Conservation (phyloP, 2,113 vertebrate genomes). For the Sarotherodon lohbergeri region DNA sequence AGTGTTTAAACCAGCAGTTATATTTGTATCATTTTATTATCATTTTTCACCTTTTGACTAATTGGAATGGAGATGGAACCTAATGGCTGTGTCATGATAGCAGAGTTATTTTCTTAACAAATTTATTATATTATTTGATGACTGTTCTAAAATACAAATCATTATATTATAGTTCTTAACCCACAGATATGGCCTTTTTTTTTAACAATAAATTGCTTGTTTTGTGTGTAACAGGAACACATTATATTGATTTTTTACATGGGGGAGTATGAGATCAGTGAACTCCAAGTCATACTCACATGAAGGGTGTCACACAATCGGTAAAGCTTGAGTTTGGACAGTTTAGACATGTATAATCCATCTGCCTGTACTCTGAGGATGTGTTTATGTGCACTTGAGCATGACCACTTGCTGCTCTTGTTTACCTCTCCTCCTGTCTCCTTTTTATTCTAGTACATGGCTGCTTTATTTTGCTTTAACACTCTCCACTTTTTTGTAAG, state of each 20-base stretch:
- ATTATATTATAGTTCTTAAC: background rate
- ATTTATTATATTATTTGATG: background rate
- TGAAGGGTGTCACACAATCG: background rate
- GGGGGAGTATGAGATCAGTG: background rate
- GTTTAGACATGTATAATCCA: background rate
- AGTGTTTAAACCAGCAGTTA: background rate
- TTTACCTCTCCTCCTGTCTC: background rate
- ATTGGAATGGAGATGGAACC: background rate
- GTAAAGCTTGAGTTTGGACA: background rate
- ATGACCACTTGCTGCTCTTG: background rate
- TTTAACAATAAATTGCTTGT: conserved; percentile 3
- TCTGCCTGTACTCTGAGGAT: background rate
- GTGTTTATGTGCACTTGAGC: background rate
- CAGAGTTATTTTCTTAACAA: background rate
- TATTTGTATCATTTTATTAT: background rate
- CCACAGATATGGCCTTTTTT: conserved; percentile 4
- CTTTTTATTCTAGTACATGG: background rate
- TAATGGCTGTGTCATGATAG: background rate
- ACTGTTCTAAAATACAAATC: background rate
- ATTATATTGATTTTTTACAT: conserved; percentile 34
- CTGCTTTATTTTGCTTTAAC: background rate
- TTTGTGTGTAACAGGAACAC: conserved; percentile 1
- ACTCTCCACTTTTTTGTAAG: background rate
- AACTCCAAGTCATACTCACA: background rate
- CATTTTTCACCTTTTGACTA: background rate